A percentile compares a stretch with the other conserved stretches of the same genome.
Evolutionary conservation across 2,888 invertebrate genomes (phyloP).

Genomic region (Herminia tarsipennalis): DNA sequence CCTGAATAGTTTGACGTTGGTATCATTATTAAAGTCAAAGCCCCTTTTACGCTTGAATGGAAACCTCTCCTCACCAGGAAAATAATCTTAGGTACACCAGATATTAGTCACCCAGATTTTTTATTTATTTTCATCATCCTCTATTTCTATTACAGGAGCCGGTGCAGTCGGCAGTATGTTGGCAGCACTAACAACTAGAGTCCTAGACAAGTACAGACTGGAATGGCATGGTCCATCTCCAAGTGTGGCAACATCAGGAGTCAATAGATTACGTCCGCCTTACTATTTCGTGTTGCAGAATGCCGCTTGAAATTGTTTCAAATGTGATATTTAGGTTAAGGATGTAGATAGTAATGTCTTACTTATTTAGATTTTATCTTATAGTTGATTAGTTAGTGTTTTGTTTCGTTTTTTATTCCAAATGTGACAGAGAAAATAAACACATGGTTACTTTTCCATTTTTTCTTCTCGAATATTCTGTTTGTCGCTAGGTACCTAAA

Average conservation of each 20-base stretch:
- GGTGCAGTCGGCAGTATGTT: constrained; percentile 67
- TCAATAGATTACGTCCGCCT: constrained; percentile 72
- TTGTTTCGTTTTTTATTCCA: no score
- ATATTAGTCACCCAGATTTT: background rate
- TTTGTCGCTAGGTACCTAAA: no score
- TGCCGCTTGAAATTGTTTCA: constrained; percentile 55
- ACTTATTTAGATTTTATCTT: background rate
- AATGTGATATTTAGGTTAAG: constrained; percentile 30
- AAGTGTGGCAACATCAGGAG: constrained; percentile 59
- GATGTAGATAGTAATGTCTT: background rate
- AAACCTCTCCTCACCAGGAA: no score
- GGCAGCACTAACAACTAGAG: constrained; percentile 56
- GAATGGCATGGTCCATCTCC: constrained; percentile 78
- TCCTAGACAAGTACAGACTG: constrained; percentile 71
- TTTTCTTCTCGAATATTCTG: no score
- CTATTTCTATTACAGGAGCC: constrained; percentile 39
- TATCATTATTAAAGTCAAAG: no score
- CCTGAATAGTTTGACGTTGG: no score
- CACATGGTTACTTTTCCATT: no score
- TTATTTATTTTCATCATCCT: background rate
- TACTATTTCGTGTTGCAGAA: constrained; percentile 77
- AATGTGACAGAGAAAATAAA: no score
- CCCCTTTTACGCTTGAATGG: no score
- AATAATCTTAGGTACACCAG: no score
- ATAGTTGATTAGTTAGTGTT: no score